phyloP scores from a whole-genome alignment of 2,888 invertebrate genomes.

The Noctua janthe region DNA sequence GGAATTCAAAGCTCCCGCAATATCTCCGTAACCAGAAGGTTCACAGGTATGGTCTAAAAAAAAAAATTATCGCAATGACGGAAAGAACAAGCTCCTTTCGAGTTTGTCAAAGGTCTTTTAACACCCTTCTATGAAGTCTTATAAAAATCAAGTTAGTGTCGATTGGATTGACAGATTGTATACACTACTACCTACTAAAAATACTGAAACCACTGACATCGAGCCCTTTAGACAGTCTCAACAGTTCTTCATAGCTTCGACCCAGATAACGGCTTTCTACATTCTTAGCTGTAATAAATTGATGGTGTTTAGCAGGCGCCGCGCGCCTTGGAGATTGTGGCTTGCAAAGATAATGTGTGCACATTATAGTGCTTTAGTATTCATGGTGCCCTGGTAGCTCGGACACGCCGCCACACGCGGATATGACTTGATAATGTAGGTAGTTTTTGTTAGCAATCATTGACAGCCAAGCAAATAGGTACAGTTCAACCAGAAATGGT shows the following conservation, averaged over 20 bases:
- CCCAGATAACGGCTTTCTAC: slow-evolving; percentile 62
- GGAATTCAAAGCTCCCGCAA: background rate
- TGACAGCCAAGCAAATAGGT: background rate
- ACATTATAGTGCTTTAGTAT: slow-evolving; percentile 45
- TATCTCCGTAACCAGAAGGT: background rate
- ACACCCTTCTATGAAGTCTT: background rate
- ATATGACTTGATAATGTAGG: slow-evolving; percentile 1
- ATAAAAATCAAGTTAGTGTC: background rate
- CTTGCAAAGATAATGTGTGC: slow-evolving; percentile 48
- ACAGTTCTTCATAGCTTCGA: slow-evolving; percentile 40
- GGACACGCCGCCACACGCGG: background rate
- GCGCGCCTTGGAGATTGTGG: slow-evolving; percentile 48
- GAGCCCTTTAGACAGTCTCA: slow-evolving; percentile 47
- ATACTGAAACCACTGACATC: slow-evolving; percentile 21
- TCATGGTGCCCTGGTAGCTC: slow-evolving; percentile 36
- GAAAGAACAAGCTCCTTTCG: background rate
- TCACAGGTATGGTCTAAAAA: background rate
- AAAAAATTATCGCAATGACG: background rate
- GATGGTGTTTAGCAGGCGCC: slow-evolving; percentile 62
- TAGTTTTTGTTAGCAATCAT: background rate
- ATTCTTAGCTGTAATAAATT: slow-evolving; percentile 69
- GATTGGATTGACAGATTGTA: background rate
- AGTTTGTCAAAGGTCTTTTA: background rate
- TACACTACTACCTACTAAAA: background rate
- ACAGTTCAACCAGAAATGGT: background rate